These are phyloP conservation scores for Manduca sexta DNA, from an alignment of 1,140 invertebrate genomes.

Conservation along the genomic window DNA sequence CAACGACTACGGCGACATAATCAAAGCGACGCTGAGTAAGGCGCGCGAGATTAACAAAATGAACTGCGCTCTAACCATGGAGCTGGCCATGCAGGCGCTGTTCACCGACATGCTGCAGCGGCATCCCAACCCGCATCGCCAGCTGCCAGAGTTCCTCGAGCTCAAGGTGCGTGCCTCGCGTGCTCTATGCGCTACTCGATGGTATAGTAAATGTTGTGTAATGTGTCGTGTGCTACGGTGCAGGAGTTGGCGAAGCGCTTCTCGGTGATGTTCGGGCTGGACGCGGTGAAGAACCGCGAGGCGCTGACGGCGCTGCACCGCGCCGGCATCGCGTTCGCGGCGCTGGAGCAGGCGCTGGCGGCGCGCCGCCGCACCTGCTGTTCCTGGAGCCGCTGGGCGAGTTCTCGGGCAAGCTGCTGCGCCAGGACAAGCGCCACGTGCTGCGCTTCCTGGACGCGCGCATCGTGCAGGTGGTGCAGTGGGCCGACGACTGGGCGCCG, in stretches of 20 bases:
- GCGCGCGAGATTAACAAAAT: slow-evolving; percentile 98
- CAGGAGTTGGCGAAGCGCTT: slow-evolving; percentile 96
- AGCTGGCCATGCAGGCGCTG: slow-evolving; percentile 90
- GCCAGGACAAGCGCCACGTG: slow-evolving; percentile 96
- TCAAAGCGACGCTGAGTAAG: slow-evolving; percentile 97
- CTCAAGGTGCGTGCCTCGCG: slow-evolving; percentile 80
- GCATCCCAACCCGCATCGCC: slow-evolving; percentile 31
- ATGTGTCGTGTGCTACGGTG: no score
- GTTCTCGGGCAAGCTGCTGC: slow-evolving; percentile 96
- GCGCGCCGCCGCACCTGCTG: slow-evolving; percentile 85
- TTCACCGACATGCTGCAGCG: slow-evolving; percentile 79
- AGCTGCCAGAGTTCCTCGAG: slow-evolving; percentile 84
- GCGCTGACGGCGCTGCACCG: slow-evolving; percentile 96
- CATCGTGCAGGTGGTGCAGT: slow-evolving; percentile 86
- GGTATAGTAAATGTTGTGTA: no score
- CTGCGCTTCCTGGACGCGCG: slow-evolving; percentile 86
- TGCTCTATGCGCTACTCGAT: no score
- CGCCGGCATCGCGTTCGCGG: slow-evolving; percentile 93
- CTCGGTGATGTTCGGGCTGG: slow-evolving; percentile 96
- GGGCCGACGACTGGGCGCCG: slow-evolving; percentile 94
- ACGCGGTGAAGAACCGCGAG: slow-evolving; percentile 97
- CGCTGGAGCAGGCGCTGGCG: slow-evolving; percentile 83
- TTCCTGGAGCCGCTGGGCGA: slow-evolving; percentile 96
- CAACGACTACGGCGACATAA: slow-evolving; percentile 99
- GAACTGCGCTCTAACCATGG: slow-evolving; percentile 95